Conservation (phyloP, 2,113 vertebrate genomes). For the Nothobranchius furzeri region DNA sequence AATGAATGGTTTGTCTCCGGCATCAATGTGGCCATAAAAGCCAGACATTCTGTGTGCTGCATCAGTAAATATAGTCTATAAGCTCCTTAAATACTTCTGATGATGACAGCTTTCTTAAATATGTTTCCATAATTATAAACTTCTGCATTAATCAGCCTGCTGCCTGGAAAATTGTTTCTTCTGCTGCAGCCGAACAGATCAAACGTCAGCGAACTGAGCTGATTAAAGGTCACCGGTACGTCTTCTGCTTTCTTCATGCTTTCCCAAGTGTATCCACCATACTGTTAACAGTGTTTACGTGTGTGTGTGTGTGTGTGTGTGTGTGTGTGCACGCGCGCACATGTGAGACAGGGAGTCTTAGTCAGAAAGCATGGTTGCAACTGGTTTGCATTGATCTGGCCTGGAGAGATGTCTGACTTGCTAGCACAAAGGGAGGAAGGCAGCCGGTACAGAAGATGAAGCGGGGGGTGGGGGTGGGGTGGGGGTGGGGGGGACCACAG, state of each 20-base stretch:
- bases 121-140: constrained; percentile 5
- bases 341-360: not conserved
- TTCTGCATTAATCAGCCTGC: not conserved
- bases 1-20: constrained; percentile 5
- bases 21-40: not conserved
- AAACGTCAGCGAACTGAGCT: constrained; percentile 3
- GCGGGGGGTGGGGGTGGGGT: too few species aligned
- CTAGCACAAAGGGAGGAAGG: not conserved
- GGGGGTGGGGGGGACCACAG: not conserved
- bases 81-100: constrained; percentile 10
- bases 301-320: not conserved
- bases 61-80: not conserved
- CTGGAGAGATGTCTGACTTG: constrained; percentile 20
- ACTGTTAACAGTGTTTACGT: not conserved
- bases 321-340: too few species aligned
- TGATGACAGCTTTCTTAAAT: not conserved
- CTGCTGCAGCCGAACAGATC: not conserved
- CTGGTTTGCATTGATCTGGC: constrained; percentile 11
- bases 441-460: not conserved
- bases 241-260: not conserved
- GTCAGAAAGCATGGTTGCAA: constrained; percentile 20
- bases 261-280: not conserved
- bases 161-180: not conserved
- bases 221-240: constrained; percentile 1
- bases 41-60: constrained; percentile 5